Evolutionary conservation across 2,888 invertebrate genomes (phyloP), one percentile per base, ranked within the genome.

Genomic region (Caenorhabditis japonica): DNA sequence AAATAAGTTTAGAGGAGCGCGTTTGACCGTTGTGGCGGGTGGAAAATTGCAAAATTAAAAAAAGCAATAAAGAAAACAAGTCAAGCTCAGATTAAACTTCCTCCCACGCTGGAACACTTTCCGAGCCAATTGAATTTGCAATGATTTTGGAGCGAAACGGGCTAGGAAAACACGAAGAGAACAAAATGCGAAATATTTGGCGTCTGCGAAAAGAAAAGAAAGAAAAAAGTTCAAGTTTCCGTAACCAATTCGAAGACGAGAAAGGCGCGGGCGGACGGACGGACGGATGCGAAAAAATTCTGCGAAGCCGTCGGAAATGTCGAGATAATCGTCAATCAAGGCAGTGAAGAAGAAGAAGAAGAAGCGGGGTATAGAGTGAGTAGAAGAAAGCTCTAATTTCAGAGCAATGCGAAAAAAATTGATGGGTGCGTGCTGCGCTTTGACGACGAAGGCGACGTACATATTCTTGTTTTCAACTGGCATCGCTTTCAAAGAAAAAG

Each of bases 261-360:
- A 30, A 33, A 47, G 36, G 41, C 33, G 25, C n/a, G 23, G 30
- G 21, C 17, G 15, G 38, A 15, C 21, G 43, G 10, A 34, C 33
- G 51, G 60, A 39, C 21, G 52, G 27, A 33, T 44, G 2, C 41
- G 23, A 43, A 52, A 43, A 44, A 46, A n/a, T 10, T 21, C 27
- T 27, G 52, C 39, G 53, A 64, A 56, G 30, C 64, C 41, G 64
- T 39, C 64, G 64, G 64, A 64, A 64, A 56, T 64, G 64, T 64
- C 55, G 64, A 47, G 64, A 64, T 64, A 64, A 64, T 64, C 64
- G 64, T 64, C 64, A 68, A 68, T 68, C 58, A 59, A 58, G 58
- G 66, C 66, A 36, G 47, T 47, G 47, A 55, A n/a, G 15, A 38
- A 25, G 23, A 52, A 39, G 46, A 34, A 43, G 27, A 25, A 15